Percentiles rank a stretch among this genome's conserved stretches.
These are phyloP conservation scores for Macroteleia sp. DNA, from an alignment of 2,888 invertebrate species.

Conservation along the genomic window DNA sequence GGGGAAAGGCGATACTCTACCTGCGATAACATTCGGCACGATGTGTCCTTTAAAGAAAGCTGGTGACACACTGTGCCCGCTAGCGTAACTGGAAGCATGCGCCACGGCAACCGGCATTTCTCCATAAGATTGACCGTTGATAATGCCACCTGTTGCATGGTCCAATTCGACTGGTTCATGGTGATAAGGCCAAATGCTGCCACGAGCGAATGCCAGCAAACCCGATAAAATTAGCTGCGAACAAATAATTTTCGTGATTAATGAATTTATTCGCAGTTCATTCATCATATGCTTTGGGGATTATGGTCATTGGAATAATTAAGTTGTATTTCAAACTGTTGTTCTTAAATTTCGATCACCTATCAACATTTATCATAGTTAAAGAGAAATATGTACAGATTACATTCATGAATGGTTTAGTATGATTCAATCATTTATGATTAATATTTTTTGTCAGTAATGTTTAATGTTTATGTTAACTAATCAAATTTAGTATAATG, in stretches of 20 bases:
- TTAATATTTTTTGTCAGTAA: too few relatives aligned
- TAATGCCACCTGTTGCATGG: constrained; percentile 71
- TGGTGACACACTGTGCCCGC: constrained; percentile 59
- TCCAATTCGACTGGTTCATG: constrained; percentile 67
- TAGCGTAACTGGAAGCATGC: constrained; percentile 48
- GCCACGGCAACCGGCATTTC: constrained; percentile 42
- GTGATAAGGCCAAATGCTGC: constrained; percentile 70
- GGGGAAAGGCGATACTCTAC: constrained; percentile 35
- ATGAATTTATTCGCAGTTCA: background rate
- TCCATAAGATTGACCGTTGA: constrained; percentile 57
- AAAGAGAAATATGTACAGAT: too few relatives aligned
- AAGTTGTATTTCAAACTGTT: too few relatives aligned
- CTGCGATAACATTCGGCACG: constrained; percentile 48
- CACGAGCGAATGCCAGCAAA: constrained; percentile 63
- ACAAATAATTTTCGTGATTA: constrained; percentile 23
- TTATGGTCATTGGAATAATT: too few relatives aligned
- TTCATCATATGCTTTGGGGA: too few relatives aligned
- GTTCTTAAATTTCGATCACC: too few relatives aligned
- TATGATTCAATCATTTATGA: too few relatives aligned
- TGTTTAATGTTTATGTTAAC: too few relatives aligned
- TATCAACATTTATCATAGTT: too few relatives aligned
- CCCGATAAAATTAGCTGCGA: constrained; percentile 35
- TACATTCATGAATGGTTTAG: too few relatives aligned
- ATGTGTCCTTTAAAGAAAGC: constrained; percentile 57
- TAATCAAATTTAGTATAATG: too few relatives aligned